phyloP scores from a whole-genome alignment of 2,888 invertebrate species.

The Drosophila limbata region DNA sequence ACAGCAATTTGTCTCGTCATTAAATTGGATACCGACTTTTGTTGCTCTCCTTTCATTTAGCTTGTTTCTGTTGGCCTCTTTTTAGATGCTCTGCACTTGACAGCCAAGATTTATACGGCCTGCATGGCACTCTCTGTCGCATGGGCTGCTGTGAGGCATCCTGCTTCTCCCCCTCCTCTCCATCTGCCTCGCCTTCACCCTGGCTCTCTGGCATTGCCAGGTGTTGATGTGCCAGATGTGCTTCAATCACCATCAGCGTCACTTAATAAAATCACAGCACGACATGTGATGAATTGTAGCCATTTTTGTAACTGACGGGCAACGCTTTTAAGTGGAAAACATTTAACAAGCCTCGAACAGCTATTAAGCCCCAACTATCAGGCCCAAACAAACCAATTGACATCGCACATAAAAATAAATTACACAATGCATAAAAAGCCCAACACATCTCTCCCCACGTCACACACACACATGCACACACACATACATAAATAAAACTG shows the following conservation, averaged over 20 bases:
- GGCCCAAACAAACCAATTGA: conserved; percentile 25
- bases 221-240: conserved; percentile 78
- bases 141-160: neutral
- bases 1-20: conserved; percentile 24
- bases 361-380: conserved; percentile 55
- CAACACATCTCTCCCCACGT: neutral
- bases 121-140: conserved; percentile 47
- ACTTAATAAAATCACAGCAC: conserved; percentile 77
- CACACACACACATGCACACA: neutral
- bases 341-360: conserved; percentile 56
- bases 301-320: conserved; percentile 57
- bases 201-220: conserved; percentile 51
- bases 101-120: conserved; percentile 75
- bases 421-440: conserved; percentile 1
- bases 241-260: conserved; percentile 79
- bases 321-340: conserved; percentile 59
- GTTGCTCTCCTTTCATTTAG: conserved; percentile 10
- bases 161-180: neutral
- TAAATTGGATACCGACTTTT: conserved; percentile 4
- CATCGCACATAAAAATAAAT: conserved; percentile 19
- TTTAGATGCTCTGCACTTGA: conserved; percentile 64
- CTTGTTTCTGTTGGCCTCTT: conserved; percentile 14
- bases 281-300: conserved; percentile 74
- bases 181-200: neutral
- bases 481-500: neutral